Conservation (phyloP, 2,888 invertebrate species). For the Dioctria linearis region DNA sequence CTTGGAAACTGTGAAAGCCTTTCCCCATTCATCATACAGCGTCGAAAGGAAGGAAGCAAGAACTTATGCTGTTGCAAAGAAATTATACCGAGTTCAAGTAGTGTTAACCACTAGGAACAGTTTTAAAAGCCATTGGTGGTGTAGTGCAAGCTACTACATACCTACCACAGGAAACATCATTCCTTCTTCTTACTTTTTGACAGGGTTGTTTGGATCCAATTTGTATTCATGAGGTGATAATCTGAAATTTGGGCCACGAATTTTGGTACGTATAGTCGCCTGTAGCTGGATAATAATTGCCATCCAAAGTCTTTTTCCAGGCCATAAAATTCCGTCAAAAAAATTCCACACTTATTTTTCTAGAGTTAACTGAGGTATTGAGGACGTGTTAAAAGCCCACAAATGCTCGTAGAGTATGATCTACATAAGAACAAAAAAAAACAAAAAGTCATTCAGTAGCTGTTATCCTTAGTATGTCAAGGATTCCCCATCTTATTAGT, state of each 20-base stretch:
- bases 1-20: too few relatives aligned
- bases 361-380: not conserved
- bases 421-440: not conserved
- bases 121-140: too few relatives aligned
- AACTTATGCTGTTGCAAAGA: too few relatives aligned
- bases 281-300: constrained; percentile 4
- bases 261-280: not conserved
- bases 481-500: constrained; percentile 35
- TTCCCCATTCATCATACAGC: too few relatives aligned
- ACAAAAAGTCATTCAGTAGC: constrained; percentile 35
- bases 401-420: not conserved
- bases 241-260: constrained; percentile 31
- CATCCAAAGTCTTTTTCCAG: constrained; percentile 2
- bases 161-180: too few relatives aligned
- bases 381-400: not conserved
- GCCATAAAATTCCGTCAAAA: constrained; percentile 20
- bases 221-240: constrained; percentile 39
- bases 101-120: too few relatives aligned
- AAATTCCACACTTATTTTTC: constrained; percentile 9
- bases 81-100: too few relatives aligned
- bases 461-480: constrained; percentile 42
- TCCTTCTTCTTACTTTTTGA: not conserved
- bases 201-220: constrained; percentile 10
- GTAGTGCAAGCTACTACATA: too few relatives aligned
- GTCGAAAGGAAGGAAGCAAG: too few relatives aligned